Percentiles rank a stretch among this genome's conserved stretches.
Conservation (phyloP, 92 coral and sea anemone species). For the Epizoanthus fatuus region DNA sequence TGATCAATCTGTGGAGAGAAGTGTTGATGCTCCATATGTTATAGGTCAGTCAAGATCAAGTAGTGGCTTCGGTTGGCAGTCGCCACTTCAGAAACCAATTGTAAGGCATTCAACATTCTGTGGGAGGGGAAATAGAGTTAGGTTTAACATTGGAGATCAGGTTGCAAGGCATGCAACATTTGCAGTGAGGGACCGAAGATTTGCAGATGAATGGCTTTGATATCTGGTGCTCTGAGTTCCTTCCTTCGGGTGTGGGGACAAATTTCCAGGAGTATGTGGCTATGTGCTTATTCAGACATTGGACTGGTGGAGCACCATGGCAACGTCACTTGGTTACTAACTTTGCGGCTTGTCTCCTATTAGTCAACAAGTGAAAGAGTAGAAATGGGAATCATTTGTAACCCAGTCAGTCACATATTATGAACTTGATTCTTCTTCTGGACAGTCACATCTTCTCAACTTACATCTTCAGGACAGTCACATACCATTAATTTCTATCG, state of each 20-base stretch:
- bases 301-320: no score
- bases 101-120: constrained; percentile 7
- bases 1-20: constrained; percentile 64
- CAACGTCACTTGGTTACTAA: no score
- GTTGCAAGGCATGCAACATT: constrained; percentile 31
- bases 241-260: background rate
- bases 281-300: background rate
- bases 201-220: constrained; percentile 12
- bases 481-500: no score
- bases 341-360: no score
- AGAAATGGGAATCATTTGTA: no score
- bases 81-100: background rate
- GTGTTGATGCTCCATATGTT: constrained; percentile 85
- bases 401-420: no score
- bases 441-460: no score
- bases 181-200: constrained; percentile 8
- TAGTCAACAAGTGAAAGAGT: no score
- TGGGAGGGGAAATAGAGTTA: constrained; percentile 11
- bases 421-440: no score
- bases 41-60: constrained; percentile 82
- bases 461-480: no score
- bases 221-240: background rate
- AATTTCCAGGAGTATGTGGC: background rate
- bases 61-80: background rate
- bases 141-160: background rate